Evolutionary conservation across 2,797 vertebrate genomes (phyloP).

Genomic region (Anolis apletophallus): DNA sequence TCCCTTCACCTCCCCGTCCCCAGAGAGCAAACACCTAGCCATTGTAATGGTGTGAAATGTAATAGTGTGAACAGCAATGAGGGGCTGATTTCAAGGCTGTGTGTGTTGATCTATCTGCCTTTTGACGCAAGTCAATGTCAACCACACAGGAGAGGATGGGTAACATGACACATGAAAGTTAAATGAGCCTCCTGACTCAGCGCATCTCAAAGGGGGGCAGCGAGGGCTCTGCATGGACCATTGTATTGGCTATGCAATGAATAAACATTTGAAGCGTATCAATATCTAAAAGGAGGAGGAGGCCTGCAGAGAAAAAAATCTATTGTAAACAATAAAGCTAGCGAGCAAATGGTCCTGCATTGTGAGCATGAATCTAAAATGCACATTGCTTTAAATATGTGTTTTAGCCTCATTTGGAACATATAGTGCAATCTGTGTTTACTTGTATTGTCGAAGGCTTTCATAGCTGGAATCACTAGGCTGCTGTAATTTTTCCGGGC

Average conservation of each 20-base stretch:
- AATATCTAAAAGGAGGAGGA: constrained; percentile 2
- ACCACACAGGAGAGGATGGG: not conserved
- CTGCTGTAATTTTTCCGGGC: too few relatives aligned
- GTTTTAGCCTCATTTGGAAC: too few relatives aligned
- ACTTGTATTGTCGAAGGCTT: too few relatives aligned
- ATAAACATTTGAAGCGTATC: not conserved
- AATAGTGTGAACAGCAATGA: constrained; percentile 21
- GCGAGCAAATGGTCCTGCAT: accelerated
- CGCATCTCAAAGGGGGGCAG: constrained; percentile 40
- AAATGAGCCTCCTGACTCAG: constrained; percentile 65
- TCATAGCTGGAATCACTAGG: too few relatives aligned
- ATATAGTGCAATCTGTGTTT: too few relatives aligned
- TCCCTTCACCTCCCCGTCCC: not conserved
- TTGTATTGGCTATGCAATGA: not conserved
- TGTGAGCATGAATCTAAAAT: constrained; percentile 16
- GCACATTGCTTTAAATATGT: not conserved
- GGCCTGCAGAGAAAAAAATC: constrained; percentile 37
- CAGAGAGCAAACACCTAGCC: constrained; percentile 10
- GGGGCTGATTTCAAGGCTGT: constrained; percentile 13
- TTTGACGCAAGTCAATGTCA: constrained; percentile 47
- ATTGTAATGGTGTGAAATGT: constrained; percentile 8
- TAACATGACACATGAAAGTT: constrained; percentile 1
- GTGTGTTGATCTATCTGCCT: not conserved
- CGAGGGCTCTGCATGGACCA: not conserved
- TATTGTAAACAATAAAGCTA: not conserved